These are phyloP conservation scores for Corydoras maculifer DNA, from an alignment of 2,113 vertebrate genomes.

Conservation along the genomic window DNA sequence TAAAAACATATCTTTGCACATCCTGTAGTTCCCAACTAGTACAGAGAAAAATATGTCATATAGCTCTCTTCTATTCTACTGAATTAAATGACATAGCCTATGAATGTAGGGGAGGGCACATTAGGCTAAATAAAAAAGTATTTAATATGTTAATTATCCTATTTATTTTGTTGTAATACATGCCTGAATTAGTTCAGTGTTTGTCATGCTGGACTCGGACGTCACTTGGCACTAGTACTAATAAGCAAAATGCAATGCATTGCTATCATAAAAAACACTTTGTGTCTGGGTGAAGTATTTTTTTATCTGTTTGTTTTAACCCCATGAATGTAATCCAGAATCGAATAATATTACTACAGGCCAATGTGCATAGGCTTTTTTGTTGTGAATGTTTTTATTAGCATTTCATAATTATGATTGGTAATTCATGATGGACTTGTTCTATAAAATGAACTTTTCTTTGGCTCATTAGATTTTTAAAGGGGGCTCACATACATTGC, in stretches of 20 bases:
- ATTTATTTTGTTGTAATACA: not conserved
- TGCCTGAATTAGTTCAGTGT: slow-evolving; percentile 7
- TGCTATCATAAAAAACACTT: slow-evolving; percentile 30
- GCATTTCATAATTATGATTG: too few relatives aligned
- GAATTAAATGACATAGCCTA: slow-evolving; percentile 44
- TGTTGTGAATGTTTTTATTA: slow-evolving; percentile 24
- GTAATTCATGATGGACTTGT: slow-evolving; percentile 78
- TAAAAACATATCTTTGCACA: slow-evolving; percentile 43
- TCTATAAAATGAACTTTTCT: slow-evolving; percentile 77
- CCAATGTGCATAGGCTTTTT: slow-evolving; percentile 27
- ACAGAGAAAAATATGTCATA: slow-evolving; percentile 26
- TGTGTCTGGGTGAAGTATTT: slow-evolving; percentile 59
- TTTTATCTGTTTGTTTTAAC: slow-evolving; percentile 42
- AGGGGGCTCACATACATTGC: slow-evolving; percentile 87
- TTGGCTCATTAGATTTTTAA: slow-evolving; percentile 70
- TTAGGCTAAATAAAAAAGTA: slow-evolving; percentile 30
- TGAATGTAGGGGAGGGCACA: slow-evolving; percentile 64
- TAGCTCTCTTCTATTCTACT: slow-evolving; percentile 37
- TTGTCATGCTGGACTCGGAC: not conserved
- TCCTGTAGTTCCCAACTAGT: slow-evolving; percentile 39
- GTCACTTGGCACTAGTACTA: not conserved
- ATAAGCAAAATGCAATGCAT: slow-evolving; percentile 1
- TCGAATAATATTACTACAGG: slow-evolving; percentile 29
- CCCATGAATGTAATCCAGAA: slow-evolving; percentile 36
- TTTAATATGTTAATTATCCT: slow-evolving; percentile 13